Conservation (phyloP, 2,797 vertebrate species). For the Hoplostethus atlanticus region DNA sequence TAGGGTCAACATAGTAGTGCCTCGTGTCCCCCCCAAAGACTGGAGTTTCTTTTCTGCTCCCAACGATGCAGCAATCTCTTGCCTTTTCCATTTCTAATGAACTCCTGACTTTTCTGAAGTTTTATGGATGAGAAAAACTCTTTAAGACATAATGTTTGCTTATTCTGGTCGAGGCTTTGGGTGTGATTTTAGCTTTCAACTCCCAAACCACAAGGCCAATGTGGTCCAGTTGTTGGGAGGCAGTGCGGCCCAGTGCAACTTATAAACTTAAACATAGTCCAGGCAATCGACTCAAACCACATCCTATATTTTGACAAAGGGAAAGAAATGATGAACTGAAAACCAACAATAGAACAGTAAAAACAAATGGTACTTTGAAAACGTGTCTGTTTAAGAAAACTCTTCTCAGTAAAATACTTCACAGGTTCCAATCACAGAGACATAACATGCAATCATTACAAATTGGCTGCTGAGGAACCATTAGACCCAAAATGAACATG, state of each 20-base stretch:
- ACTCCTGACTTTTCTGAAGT: constrained; percentile 4
- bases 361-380: constrained; percentile 24
- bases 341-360: constrained; percentile 3
- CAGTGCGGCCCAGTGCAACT: constrained; percentile 14
- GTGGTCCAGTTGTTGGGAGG: constrained; percentile 26
- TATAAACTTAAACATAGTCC: constrained; percentile 11
- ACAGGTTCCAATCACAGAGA: background rate
- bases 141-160: constrained; percentile 15
- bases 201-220: constrained; percentile 41
- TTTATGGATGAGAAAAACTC: constrained; percentile 7
- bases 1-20: no score
- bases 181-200: constrained; percentile 49
- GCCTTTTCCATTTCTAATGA: background rate
- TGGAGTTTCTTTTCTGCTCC: no score
- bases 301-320: constrained; percentile 11
- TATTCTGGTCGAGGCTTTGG: constrained; percentile 28
- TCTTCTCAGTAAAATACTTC: constrained; percentile 8
- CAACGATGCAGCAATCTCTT: background rate
- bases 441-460: background rate
- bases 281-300: constrained; percentile 8
- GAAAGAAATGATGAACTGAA: background rate
- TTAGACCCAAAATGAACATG: background rate
- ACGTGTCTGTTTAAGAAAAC: constrained; percentile 7
- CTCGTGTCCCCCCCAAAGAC: background rate
- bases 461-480: background rate